phyloP scores from a whole-genome alignment of 37 sponge, comb jelly and placozoan genomes.

The Bolinopsis microptera region DNA sequence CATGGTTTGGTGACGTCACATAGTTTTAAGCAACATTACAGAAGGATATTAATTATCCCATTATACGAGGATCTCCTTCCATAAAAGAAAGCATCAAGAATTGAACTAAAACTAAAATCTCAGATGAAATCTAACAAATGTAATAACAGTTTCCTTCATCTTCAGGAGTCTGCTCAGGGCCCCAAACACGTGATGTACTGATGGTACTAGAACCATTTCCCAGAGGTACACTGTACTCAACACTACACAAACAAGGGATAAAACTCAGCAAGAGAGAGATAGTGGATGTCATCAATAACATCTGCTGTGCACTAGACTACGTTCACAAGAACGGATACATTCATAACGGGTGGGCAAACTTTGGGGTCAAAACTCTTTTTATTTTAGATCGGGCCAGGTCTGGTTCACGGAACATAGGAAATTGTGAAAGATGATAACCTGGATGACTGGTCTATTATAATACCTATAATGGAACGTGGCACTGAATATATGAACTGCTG shows the following conservation, averaged over 20 bases:
- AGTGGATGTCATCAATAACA: neutral
- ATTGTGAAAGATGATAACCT: too few species aligned
- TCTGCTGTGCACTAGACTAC: slow-evolving; percentile 34
- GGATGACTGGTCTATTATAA: too few species aligned
- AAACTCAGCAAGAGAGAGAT: neutral
- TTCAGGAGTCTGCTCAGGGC: slow-evolving; percentile 29
- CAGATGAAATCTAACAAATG: too few species aligned
- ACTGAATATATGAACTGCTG: too few species aligned
- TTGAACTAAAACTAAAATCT: too few species aligned
- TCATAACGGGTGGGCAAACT: slow-evolving; percentile 3
- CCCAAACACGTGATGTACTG: neutral
- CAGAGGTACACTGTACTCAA: neutral
- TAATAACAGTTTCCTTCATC: too few species aligned
- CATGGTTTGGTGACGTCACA: neutral
- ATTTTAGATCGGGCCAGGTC: too few species aligned
- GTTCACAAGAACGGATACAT: neutral
- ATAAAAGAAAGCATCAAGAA: too few species aligned
- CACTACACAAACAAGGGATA: neutral
- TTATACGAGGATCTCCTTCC: too few species aligned
- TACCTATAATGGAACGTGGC: too few species aligned
- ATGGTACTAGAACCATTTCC: neutral
- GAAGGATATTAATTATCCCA: neutral
- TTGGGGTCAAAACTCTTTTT: too few species aligned
- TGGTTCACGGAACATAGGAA: too few species aligned
- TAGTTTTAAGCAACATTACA: neutral